These are phyloP conservation scores for Euleptes europaea DNA, from an alignment of 2,113 vertebrate species.

Conservation along the genomic window DNA sequence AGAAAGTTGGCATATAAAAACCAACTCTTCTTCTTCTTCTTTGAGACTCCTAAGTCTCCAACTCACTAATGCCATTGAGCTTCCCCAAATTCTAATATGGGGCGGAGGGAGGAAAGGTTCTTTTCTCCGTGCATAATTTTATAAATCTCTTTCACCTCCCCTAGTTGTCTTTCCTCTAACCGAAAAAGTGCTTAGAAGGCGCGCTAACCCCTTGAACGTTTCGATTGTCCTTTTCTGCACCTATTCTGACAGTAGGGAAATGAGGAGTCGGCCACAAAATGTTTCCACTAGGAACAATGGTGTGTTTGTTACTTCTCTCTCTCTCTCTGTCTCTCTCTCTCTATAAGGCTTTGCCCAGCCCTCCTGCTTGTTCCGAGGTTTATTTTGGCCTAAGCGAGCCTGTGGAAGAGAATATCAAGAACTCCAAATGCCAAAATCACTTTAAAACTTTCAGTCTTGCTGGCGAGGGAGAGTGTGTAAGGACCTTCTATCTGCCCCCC, in stretches of 20 bases:
- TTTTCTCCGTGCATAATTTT: too few species aligned
- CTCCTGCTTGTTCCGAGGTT: neutral
- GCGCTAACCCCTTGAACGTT: too few species aligned
- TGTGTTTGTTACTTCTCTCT: neutral
- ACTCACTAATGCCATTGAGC: too few species aligned
- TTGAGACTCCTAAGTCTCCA: too few species aligned
- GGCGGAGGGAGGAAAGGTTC: too few species aligned
- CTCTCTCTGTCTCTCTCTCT: neutral
- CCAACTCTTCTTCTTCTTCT: too few species aligned
- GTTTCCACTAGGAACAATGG: neutral
- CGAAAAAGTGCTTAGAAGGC: too few species aligned
- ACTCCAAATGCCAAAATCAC: neutral
- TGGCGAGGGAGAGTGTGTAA: rapidly evolving
- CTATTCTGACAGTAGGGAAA: neutral
- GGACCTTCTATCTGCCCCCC: neutral
- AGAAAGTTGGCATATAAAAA: too few species aligned
- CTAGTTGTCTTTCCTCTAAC: too few species aligned
- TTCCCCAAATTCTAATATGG: too few species aligned
- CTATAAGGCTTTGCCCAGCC: neutral
- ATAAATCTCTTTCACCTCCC: too few species aligned
- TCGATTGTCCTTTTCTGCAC: neutral
- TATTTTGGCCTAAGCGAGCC: neutral
- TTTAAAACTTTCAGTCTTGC: neutral
- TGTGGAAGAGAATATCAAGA: neutral
- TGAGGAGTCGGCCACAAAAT: too few species aligned